Evolutionary conservation across 2,888 invertebrate genomes (phyloP).

Genomic region (Norana najaformis): DNA sequence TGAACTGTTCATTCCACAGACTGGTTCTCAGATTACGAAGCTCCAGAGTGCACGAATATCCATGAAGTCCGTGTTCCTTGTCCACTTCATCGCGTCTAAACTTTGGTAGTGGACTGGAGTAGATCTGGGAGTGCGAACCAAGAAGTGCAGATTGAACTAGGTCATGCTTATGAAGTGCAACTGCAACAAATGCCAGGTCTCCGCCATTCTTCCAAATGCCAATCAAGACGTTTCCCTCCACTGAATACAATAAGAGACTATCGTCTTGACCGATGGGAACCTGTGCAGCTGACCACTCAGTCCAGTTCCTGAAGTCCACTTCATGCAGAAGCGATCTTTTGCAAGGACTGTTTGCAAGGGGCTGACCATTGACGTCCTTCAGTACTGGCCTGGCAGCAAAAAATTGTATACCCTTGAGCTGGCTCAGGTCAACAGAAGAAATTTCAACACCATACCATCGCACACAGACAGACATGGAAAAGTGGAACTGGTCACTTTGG

Average conservation of each 20-base stretch:
- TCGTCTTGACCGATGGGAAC: neutral
- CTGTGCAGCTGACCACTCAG: constrained; percentile 10
- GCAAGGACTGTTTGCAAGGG: constrained; percentile 52
- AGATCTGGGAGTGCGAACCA: neutral
- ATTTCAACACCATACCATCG: constrained; percentile 52
- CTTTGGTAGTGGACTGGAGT: neutral
- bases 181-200: constrained; percentile 54
- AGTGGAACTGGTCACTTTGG: constrained; percentile 49
- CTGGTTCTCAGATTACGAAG: constrained; percentile 51
- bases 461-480: constrained; percentile 50
- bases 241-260: neutral
- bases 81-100: constrained; percentile 19
- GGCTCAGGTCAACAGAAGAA: constrained; percentile 43
- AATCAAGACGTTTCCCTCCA: neutral
- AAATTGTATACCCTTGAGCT: constrained; percentile 48
- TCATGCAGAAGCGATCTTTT: constrained; percentile 51
- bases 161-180: constrained; percentile 49
- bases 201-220: constrained; percentile 51
- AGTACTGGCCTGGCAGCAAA: constrained; percentile 56
- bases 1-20: constrained; percentile 55
- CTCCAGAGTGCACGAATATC: constrained; percentile 53
- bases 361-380: constrained; percentile 50
- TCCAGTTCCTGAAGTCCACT: constrained; percentile 46
- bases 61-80: constrained; percentile 49
- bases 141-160: constrained; percentile 45